Percentiles rank a stretch among this genome's conserved stretches.
Evolutionary conservation across 2,797 vertebrate species (phyloP).

Genomic region (Sciaenops ocellatus): DNA sequence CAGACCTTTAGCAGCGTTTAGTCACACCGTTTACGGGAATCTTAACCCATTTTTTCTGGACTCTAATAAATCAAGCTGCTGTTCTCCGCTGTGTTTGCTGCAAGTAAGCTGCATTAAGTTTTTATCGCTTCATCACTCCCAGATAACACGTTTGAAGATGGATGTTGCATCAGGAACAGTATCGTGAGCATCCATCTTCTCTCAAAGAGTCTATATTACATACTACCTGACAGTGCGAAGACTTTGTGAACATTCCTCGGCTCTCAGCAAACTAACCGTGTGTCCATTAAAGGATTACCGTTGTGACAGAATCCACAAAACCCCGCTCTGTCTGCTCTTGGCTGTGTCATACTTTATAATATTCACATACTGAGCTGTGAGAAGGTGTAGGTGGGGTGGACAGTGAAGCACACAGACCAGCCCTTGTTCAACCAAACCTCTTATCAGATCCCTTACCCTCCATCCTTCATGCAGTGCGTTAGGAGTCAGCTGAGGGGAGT

Average conservation of each 20-base stretch:
- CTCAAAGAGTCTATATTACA: slow-evolving; percentile 8
- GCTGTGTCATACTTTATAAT: slow-evolving; percentile 56
- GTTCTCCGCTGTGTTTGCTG: slow-evolving; percentile 26
- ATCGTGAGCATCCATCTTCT: slow-evolving; percentile 42
- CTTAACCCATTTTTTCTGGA: slow-evolving; percentile 10
- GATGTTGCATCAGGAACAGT: slow-evolving; percentile 44
- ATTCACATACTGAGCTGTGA: slow-evolving; percentile 43
- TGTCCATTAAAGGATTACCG: slow-evolving; percentile 81
- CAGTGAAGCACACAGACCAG: slow-evolving; percentile 46
- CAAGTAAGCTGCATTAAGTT: slow-evolving; percentile 35
- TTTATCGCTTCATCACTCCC: slow-evolving; percentile 31
- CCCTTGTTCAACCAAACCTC: slow-evolving; percentile 49
- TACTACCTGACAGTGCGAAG: slow-evolving; percentile 53
- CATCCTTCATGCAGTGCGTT: slow-evolving; percentile 54
- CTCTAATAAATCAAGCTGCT: slow-evolving; percentile 48
- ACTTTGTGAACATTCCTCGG: slow-evolving; percentile 66
- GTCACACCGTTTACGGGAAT: slow-evolving; percentile 31
- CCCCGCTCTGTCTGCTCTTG: slow-evolving; percentile 39
- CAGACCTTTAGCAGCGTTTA: slow-evolving; percentile 24
- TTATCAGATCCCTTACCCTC: slow-evolving; percentile 64
- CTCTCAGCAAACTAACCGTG: slow-evolving; percentile 45
- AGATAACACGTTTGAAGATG: slow-evolving; percentile 57
- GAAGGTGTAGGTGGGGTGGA: slow-evolving; percentile 37
- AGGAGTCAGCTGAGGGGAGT: slow-evolving; percentile 40
- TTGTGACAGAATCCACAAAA: slow-evolving; percentile 68